A percentile compares a stretch with the other conserved stretches of the same genome.
These are phyloP conservation scores for Bovichtus variegatus DNA, from an alignment of 2,797 vertebrate species.

Conservation along the genomic window DNA sequence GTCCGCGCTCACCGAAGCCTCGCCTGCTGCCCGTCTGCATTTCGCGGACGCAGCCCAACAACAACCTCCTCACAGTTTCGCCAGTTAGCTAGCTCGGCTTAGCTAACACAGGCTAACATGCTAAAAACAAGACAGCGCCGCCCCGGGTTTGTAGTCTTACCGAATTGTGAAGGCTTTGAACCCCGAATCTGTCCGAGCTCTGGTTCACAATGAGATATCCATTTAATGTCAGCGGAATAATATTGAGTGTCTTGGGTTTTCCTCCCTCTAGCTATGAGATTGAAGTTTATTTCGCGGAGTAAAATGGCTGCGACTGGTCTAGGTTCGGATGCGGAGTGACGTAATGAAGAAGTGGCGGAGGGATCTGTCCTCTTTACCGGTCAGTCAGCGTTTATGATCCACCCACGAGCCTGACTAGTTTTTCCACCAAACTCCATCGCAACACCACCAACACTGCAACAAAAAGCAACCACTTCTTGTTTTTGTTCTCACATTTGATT, in stretches of 20 bases:
- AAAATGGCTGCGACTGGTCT: conserved; percentile 87
- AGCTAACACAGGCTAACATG: conserved; percentile 70
- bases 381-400: not conserved
- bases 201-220: conserved; percentile 37
- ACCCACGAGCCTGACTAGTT: not conserved
- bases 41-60: conserved; percentile 49
- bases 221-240: not conserved
- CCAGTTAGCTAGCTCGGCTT: conserved; percentile 50
- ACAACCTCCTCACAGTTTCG: conserved; percentile 63
- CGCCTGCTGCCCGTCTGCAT: conserved; percentile 27
- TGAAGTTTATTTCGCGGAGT: conserved; percentile 86
- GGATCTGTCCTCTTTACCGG: not conserved
- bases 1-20: not conserved
- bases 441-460: not conserved
- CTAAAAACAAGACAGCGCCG: conserved; percentile 80
- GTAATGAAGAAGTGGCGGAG: conserved; percentile 69
- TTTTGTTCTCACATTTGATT: not conserved
- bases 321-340: conserved; percentile 80
- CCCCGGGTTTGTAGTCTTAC: conserved; percentile 61
- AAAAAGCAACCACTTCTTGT: no score
- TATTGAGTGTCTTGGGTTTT: conserved; percentile 43
- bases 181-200: conserved; percentile 11
- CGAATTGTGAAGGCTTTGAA: conserved; percentile 32
- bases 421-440: not conserved
- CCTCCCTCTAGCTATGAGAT: conserved; percentile 52